Conservation (phyloP, 1,140 invertebrate genomes). For the Lepidurus couesii region DNA sequence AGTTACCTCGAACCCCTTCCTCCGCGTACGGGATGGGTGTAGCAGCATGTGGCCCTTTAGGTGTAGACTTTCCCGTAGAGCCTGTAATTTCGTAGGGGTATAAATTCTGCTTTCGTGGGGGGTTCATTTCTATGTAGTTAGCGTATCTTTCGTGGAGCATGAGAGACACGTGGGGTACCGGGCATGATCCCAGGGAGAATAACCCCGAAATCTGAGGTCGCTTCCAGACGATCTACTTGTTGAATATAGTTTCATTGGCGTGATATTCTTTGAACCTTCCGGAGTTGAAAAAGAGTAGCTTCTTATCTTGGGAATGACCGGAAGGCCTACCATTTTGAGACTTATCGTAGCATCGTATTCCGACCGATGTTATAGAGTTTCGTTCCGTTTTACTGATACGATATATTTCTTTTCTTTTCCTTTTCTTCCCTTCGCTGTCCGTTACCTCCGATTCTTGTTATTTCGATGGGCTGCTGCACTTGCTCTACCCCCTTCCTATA, state of each 20-base stretch:
- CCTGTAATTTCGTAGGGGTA: not conserved
- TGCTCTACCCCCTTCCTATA: slow-evolving; percentile 36
- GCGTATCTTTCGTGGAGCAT: not conserved
- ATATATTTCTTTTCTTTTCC: slow-evolving; percentile 11
- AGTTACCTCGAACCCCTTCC: not conserved
- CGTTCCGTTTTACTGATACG: not conserved
- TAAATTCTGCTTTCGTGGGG: not conserved
- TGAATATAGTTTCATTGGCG: not conserved
- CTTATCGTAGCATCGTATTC: too few species aligned
- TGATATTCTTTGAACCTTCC: not conserved
- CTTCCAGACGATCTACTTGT: not conserved
- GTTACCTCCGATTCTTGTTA: slow-evolving; percentile 33
- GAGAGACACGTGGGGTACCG: not conserved
- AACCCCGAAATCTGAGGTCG: not conserved
- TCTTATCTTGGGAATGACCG: too few species aligned
- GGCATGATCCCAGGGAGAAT: slow-evolving; percentile 8
- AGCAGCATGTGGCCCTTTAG: not conserved
- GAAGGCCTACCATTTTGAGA: too few species aligned
- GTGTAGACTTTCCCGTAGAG: not conserved
- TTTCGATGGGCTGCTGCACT: slow-evolving; percentile 17
- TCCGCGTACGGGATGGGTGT: slow-evolving; percentile 9
- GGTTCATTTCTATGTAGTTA: not conserved
- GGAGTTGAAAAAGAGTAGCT: too few species aligned
- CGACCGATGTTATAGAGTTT: too few species aligned
- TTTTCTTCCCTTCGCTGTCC: slow-evolving; percentile 54